Evolutionary conservation across 2,797 vertebrate species (phyloP).

Genomic region (Naso thynnoides): DNA sequence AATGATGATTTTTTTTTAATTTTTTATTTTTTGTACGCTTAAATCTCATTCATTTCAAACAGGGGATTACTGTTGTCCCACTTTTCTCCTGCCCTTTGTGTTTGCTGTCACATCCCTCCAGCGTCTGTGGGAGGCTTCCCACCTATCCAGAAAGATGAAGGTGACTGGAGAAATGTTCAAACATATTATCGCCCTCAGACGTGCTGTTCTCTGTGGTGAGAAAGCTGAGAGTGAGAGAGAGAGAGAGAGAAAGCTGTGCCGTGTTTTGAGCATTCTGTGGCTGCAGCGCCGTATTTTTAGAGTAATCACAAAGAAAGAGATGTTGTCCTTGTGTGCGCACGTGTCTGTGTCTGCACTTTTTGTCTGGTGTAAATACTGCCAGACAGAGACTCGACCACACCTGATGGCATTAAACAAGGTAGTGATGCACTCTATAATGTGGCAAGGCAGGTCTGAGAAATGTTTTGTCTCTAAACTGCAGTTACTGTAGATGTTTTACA

Average conservation of each 20-base stretch:
- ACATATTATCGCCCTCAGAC: conserved; percentile 52
- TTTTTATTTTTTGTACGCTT: conserved; percentile 23
- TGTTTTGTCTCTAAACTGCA: not conserved
- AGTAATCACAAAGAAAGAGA: conserved; percentile 12
- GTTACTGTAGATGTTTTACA: not conserved
- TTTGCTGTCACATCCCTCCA: conserved; percentile 43
- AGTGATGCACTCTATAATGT: not conserved
- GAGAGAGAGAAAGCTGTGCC: not conserved
- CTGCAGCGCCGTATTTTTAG: conserved; percentile 11
- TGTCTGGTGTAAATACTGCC: not conserved
- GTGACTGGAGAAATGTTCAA: conserved; percentile 40
- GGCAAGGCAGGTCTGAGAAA: not conserved
- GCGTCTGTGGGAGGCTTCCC: conserved; percentile 38
- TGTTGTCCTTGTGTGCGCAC: conserved; percentile 12
- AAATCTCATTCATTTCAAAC: conserved; percentile 59
- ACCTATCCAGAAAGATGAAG: conserved; percentile 30
- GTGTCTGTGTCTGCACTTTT: not conserved
- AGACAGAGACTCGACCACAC: conserved; percentile 4
- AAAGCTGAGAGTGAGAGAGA: not conserved
- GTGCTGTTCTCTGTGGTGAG: conserved; percentile 8
- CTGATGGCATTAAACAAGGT: conserved; percentile 9
- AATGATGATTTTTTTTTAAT: conserved; percentile 20
- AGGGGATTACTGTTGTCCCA: conserved; percentile 57
- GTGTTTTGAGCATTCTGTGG: conserved; percentile 27
- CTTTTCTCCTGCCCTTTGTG: conserved; percentile 54